Conservation (phyloP, 2,113 vertebrate genomes). For the Saccopteryx leptura region DNA sequence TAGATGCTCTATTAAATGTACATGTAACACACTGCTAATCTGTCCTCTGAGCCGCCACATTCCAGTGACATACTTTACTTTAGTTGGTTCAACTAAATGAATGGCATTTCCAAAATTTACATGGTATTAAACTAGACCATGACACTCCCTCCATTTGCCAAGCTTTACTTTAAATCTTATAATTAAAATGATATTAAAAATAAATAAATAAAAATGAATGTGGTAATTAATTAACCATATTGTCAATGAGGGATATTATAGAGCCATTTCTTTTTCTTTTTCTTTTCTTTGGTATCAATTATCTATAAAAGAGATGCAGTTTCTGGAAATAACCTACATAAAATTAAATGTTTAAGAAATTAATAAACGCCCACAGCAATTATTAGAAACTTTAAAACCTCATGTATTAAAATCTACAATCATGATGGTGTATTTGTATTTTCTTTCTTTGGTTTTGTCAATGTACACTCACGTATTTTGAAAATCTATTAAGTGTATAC, state of each 20-base stretch:
- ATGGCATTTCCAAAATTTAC: neutral
- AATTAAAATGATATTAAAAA: neutral
- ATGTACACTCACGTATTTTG: neutral
- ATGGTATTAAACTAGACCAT: neutral
- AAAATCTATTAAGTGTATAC: neutral
- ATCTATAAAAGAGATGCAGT: neutral
- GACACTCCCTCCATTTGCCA: neutral
- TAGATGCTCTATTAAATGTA: neutral
- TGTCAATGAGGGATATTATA: neutral
- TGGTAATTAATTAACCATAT: slow-evolving; percentile 23
- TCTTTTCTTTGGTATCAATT: neutral
- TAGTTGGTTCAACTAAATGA: slow-evolving; percentile 9
- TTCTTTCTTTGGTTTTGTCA: neutral
- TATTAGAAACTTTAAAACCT: neutral
- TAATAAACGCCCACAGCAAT: neutral
- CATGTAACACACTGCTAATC: neutral
- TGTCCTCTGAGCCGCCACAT: neutral
- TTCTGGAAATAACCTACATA: neutral
- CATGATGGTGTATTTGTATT: neutral
- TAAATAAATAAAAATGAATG: too few species aligned
- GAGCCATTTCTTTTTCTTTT: neutral
- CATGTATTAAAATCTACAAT: neutral
- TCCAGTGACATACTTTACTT: neutral
- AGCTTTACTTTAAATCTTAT: neutral
- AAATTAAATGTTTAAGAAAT: neutral